Conservation (phyloP, 2,113 vertebrate species). For the Nestor notabilis region DNA sequence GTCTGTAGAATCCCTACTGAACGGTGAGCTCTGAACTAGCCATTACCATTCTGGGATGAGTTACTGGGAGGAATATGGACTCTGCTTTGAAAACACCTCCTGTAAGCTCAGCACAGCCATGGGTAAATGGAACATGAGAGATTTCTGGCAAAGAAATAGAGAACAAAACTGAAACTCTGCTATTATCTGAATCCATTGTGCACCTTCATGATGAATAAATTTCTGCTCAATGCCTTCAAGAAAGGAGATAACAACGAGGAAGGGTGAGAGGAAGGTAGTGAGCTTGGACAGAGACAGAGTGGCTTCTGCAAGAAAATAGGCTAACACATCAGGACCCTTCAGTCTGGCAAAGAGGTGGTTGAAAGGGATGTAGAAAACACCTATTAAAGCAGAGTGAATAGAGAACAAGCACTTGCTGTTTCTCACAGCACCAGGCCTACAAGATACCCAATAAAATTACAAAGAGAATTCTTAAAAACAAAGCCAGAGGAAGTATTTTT, state of each 20-base stretch:
- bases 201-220: not conserved
- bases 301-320: not conserved
- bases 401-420: not conserved
- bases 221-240: accelerated
- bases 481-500: not conserved
- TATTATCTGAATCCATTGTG: not conserved
- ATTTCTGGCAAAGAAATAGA: not conserved
- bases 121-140: not conserved
- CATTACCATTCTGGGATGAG: accelerated
- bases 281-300: not conserved
- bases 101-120: not conserved
- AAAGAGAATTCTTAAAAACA: not conserved
- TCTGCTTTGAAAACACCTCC: not conserved
- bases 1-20: accelerated
- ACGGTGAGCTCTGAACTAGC: not conserved
- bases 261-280: not conserved
- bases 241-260: accelerated
- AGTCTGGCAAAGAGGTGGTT: not conserved
- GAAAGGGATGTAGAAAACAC: not conserved
- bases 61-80: not conserved
- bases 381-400: not conserved
- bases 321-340: not conserved
- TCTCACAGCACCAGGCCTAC: not conserved
- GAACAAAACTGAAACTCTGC: not conserved
- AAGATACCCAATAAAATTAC: not conserved